Evolutionary conservation across 1,140 invertebrate species (phyloP).

Genomic region (Leucophenga varia): DNA sequence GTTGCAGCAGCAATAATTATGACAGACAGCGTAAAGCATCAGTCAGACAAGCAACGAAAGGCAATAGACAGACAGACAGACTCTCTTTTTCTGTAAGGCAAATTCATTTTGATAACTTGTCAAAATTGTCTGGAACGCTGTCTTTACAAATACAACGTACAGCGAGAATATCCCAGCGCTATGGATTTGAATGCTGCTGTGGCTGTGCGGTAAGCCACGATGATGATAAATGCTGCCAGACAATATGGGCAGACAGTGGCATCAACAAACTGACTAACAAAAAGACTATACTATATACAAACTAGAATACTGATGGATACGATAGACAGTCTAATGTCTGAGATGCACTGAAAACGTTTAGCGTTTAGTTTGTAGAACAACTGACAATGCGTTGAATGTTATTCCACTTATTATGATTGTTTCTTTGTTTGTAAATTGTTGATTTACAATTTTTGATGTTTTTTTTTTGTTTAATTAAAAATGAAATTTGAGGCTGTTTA

Average conservation of each 20-base stretch:
- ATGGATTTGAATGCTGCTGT: too few species aligned
- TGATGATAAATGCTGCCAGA: constrained; percentile 48
- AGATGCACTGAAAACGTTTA: too few species aligned
- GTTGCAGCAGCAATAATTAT: constrained; percentile 25
- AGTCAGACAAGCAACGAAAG: constrained; percentile 8
- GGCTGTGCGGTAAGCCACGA: constrained; percentile 5
- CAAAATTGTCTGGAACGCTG: constrained; percentile 44
- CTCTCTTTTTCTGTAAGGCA: neutral
- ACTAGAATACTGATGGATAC: too few species aligned
- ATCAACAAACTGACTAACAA: constrained; percentile 19
- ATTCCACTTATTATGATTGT: constrained; percentile 48
- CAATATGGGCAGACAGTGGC: constrained; percentile 15
- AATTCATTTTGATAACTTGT: constrained; percentile 52
- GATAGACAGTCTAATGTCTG: too few species aligned
- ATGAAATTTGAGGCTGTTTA: too few species aligned
- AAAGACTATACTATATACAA: too few species aligned
- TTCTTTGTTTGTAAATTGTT: too few species aligned
- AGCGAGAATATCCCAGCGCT: too few species aligned
- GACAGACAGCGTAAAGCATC: constrained; percentile 19
- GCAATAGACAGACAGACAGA: neutral
- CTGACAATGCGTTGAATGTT: constrained; percentile 52
- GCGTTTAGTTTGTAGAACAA: neutral
- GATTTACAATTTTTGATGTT: too few species aligned
- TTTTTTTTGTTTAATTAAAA: too few species aligned
- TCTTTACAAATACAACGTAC: constrained; percentile 2